Conservation (phyloP, 2,888 invertebrate species). For the Tachina lurida region DNA sequence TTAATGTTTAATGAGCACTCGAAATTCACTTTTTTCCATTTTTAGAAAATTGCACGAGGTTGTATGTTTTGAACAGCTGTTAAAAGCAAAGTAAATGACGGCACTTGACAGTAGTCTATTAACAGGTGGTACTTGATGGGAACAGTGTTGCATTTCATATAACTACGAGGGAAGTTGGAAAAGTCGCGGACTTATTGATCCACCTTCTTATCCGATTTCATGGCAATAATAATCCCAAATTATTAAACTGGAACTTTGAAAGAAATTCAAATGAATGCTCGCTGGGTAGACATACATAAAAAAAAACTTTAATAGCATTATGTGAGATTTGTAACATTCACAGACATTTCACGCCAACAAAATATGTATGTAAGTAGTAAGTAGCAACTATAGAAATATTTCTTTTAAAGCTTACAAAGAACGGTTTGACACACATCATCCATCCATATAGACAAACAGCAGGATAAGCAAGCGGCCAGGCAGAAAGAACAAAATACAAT, state of each 20-base stretch:
- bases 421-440: constrained; percentile 4
- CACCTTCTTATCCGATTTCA: too few species aligned
- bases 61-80: too few species aligned
- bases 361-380: background rate
- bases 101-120: too few species aligned
- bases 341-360: background rate
- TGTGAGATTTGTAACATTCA: background rate
- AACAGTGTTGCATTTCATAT: too few species aligned
- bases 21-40: too few species aligned
- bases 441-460: constrained; percentile 23
- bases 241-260: background rate
- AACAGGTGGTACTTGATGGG: too few species aligned
- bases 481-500: constrained; percentile 12
- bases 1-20: too few species aligned
- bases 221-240: too few species aligned
- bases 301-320: background rate
- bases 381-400: background rate
- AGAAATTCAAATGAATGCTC: background rate
- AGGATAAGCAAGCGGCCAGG: background rate
- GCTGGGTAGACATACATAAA: background rate
- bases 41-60: too few species aligned
- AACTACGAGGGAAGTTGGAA: too few species aligned
- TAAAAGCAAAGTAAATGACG: too few species aligned
- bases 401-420: constrained; percentile 3
- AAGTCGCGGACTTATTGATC: too few species aligned